Conservation (phyloP, 1,140 invertebrate species). For the Drosophila pruinosa region DNA sequence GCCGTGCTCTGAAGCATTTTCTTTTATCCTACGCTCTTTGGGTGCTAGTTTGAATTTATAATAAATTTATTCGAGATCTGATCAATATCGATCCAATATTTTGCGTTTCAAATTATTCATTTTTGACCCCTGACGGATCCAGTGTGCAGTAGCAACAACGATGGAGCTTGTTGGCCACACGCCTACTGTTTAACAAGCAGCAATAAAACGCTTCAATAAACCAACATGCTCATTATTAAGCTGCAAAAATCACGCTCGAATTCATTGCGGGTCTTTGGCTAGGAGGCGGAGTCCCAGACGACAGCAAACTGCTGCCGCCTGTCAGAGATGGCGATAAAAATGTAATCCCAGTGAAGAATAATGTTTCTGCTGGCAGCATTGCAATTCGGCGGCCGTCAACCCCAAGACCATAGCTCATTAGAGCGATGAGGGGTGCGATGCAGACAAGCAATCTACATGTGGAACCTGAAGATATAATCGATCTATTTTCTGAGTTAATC, state of each 20-base stretch:
- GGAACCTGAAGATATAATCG: not conserved
- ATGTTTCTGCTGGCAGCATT: slow-evolving; percentile 71
- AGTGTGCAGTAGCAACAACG: too few relatives aligned
- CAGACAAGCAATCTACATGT: not conserved
- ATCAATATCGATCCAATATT: too few relatives aligned
- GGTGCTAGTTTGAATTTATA: too few relatives aligned
- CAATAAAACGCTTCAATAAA: slow-evolving; percentile 77
- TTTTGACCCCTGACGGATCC: too few relatives aligned
- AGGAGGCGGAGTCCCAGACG: slow-evolving; percentile 12
- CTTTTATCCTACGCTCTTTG: too few relatives aligned
- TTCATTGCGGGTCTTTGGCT: slow-evolving; percentile 8
- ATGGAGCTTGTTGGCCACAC: slow-evolving; percentile 50
- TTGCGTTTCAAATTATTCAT: too few relatives aligned
- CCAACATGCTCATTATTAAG: slow-evolving; percentile 76
- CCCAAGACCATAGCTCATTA: slow-evolving; percentile 55
- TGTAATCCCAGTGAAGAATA: slow-evolving; percentile 82
- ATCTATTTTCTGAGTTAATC: not conserved
- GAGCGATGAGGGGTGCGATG: not conserved
- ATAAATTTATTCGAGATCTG: too few relatives aligned
- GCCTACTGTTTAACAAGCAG: slow-evolving; percentile 56
- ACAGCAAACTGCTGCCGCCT: slow-evolving; percentile 74
- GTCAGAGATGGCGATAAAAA: slow-evolving; percentile 80
- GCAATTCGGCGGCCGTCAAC: slow-evolving; percentile 71
- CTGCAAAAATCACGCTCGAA: slow-evolving; percentile 82
- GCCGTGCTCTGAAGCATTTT: too few relatives aligned